Evolutionary conservation across 2,113 vertebrate species (phyloP).

Genomic region (Heliornis fulica): DNA sequence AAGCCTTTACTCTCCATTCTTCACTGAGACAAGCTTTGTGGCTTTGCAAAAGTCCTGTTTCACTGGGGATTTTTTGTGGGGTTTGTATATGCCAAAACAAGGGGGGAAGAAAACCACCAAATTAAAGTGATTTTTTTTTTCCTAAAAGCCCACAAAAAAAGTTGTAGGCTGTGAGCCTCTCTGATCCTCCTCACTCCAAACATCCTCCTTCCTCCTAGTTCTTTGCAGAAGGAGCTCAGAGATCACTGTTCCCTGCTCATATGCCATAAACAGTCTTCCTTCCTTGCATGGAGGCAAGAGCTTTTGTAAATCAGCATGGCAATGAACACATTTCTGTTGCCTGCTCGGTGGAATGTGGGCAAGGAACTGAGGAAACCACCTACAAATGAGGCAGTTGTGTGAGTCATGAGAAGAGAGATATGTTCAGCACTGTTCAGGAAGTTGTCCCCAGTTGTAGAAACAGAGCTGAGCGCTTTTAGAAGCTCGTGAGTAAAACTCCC

Average conservation of each 20-base stretch:
- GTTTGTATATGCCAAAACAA: neutral
- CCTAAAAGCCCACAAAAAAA: neutral
- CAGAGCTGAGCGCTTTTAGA: neutral
- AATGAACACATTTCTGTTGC: neutral
- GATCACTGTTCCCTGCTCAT: neutral
- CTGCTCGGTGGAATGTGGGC: neutral
- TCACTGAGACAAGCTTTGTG: neutral
- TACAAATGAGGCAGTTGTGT: conserved; percentile 25
- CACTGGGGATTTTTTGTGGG: neutral
- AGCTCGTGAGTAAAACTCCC: neutral
- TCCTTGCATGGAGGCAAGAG: neutral
- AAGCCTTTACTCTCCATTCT: neutral
- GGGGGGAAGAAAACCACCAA: neutral
- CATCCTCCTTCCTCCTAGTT: neutral
- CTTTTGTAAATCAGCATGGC: neutral
- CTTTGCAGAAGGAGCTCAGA: conserved; percentile 5
- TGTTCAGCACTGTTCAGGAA: neutral
- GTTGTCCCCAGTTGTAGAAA: neutral
- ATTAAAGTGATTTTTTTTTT: neutral
- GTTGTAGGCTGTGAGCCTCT: neutral
- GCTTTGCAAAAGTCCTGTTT: neutral
- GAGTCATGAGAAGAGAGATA: conserved; percentile 11
- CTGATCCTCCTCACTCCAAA: neutral
- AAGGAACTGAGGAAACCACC: conserved; percentile 53
- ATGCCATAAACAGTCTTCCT: neutral